Conservation (phyloP, 2,797 vertebrate genomes). For the Chiloscyllium punctatum region DNA sequence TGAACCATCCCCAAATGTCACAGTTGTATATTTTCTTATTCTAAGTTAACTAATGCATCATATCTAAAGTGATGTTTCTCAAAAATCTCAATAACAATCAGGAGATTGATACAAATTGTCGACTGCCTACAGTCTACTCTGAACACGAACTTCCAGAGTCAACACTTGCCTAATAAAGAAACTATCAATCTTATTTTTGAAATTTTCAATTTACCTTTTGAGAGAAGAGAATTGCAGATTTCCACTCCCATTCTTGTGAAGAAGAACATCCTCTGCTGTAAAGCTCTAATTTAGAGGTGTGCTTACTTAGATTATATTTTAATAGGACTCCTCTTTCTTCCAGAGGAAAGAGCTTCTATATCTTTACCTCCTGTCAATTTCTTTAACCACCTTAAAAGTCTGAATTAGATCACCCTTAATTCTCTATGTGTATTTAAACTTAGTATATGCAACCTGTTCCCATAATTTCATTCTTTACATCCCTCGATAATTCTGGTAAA, state of each 20-base stretch:
- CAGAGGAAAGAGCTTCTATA: not conserved
- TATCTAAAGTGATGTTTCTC: too few species aligned
- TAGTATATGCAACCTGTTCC: not conserved
- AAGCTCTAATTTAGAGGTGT: not conserved
- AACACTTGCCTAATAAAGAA: not conserved
- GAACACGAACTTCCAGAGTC: too few species aligned
- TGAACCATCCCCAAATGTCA: too few species aligned
- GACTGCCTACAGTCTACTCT: too few species aligned
- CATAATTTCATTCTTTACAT: not conserved
- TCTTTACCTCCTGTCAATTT: not conserved
- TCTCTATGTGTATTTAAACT: not conserved
- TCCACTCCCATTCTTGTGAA: not conserved
- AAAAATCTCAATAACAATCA: too few species aligned
- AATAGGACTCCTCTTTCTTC: too few species aligned
- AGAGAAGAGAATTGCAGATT: not conserved
- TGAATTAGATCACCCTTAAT: not conserved
- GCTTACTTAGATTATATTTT: too few species aligned
- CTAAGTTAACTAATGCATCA: too few species aligned
- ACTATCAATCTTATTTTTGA: not conserved
- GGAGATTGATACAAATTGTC: too few species aligned
- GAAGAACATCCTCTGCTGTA: not conserved
- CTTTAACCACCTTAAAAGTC: not conserved
- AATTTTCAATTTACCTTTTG: not conserved
- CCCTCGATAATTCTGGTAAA: not conserved
- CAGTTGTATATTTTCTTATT: too few species aligned